Evolutionary conservation across 2,888 invertebrate species (phyloP).

Genomic region (Argyresthia albistria): DNA sequence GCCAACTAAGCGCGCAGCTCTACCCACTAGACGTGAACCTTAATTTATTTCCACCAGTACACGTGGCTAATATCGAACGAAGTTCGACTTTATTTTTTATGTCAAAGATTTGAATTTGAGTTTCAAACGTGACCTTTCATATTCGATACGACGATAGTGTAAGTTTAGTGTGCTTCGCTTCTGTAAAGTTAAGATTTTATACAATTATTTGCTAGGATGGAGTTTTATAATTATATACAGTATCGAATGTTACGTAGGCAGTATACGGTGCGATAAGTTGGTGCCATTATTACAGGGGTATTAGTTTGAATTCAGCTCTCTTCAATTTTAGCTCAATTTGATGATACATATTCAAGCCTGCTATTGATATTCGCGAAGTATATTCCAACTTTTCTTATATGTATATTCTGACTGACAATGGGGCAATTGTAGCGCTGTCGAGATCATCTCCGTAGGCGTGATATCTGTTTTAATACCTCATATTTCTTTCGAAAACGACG

Average conservation of each 20-base stretch:
- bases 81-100: slow-evolving; percentile 49
- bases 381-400: too few relatives aligned
- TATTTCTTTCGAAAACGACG: too few relatives aligned
- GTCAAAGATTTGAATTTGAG: slow-evolving; percentile 50
- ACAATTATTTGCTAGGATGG: slow-evolving; percentile 65
- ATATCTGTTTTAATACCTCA: too few relatives aligned
- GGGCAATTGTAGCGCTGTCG: too few relatives aligned
- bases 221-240: slow-evolving; percentile 59
- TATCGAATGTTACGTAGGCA: slow-evolving; percentile 69
- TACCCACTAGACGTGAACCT: slow-evolving; percentile 29
- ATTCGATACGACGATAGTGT: slow-evolving; percentile 61
- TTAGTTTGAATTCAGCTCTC: slow-evolving; percentile 36
- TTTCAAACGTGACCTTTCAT: slow-evolving; percentile 56
- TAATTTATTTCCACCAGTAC: slow-evolving; percentile 60
- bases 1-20: slow-evolving; percentile 32
- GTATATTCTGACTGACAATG: too few relatives aligned
- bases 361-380: too few relatives aligned
- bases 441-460: too few relatives aligned
- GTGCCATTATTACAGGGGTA: slow-evolving; percentile 73
- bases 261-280: slow-evolving; percentile 73
- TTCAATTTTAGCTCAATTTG: slow-evolving; percentile 4
- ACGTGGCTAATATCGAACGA: slow-evolving; percentile 56
- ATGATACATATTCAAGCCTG: neutral
- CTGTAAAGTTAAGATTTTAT: slow-evolving; percentile 68
- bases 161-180: slow-evolving; percentile 73